Evolutionary conservation across 2,797 vertebrate genomes (phyloP), one percentile per base, ranked within the genome.

Genomic region (Columba guinea): DNA sequence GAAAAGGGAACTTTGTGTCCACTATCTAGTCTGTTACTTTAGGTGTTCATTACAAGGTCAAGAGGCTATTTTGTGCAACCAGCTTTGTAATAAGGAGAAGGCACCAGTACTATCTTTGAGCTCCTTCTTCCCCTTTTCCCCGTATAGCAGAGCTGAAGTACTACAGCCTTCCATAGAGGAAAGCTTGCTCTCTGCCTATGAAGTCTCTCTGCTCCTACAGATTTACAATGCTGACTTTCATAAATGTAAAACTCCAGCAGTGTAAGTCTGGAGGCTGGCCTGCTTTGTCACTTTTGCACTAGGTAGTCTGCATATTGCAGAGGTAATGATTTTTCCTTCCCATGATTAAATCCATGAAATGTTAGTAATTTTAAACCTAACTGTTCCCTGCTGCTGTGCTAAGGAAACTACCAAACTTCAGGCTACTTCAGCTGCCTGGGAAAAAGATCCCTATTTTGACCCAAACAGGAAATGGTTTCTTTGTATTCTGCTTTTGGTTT

Each of bases 311-410:
- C 30, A 24, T 55, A 48, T 68, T 90, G 56, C 52, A 79, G 48
- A 78, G 26, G 22, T 79, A 69, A 90, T 88, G 60, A 73, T 56
- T 94, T 95, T 86, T 84, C 74, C 84, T 39, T 90, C 22, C 39
- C 41, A 34, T 76, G 94, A 69, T 52, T 84, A 90, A 90, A 86
- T 90, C 59, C 37, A 39, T 71, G 10, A 81, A 71, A 86, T 56
- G 39, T 78, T 76, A 78, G 32, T 68, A 62, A 68, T 65, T 51
- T 87, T 84, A 93, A 90, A 87, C 11, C 19, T 74, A 34, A 68
- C 65, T 75, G 56, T 85, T 76, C 15, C 53, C n/a, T 2, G 7
- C 51, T 75, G 37, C 46, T 71, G 30, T 44, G 81, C 24, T 69
- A 49, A 73, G 80, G 74, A 90, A 93, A 39, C 55, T 46, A 68